Base-by-base conservation (phyloP, 92 coral and sea anemone genomes). In the Phenganax stokvisi region DNA sequence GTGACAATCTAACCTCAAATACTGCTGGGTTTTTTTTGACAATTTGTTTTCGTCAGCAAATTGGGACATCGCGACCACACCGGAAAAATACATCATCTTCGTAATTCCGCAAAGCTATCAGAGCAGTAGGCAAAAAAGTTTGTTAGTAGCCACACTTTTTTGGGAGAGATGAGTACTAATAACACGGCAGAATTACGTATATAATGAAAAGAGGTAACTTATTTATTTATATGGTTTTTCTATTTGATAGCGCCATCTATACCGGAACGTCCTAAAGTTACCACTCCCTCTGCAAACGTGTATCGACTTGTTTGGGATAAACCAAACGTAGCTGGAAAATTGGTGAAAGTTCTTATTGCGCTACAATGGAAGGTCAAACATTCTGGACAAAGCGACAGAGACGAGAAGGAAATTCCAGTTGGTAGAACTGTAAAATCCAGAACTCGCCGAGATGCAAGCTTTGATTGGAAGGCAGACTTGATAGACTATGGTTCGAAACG, bases 401-500 rank as follows among this genome's bases (percentile, higher is more conserved):
- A 79, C 29, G 63, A 63, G 51, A 79, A 56, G 30, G 74, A 79
- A 79, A 79, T 79, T 79, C 16, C 25, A 47, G 59, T 79, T n/a
- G 74, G 57, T 9, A 52, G 11, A n/a, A 67, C 28, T 63, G 8
- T 44, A 3, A 31, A 29, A 9, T 77, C 83, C 31, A 16, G 74
- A 16, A 52, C 44, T 9, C 44, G 74, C 20, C 63, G 83, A 12
- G 83, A 63, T 3, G n/a, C 30, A 15, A 79, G 12, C 15, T 79
- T 79, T 79, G 74, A 79, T 25, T 79, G 83, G 83, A 63, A 79
- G 69, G 83, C 28, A 16, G 62, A 63, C 30, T 88, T 91, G 5
- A 66, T 44, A 74, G 81, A 83, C 10, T 56, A 89, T 57, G 73
- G 82, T 28, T 91, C 97, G 8, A 29, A 51, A 17, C 87, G 97